Evolutionary conservation across 2,113 vertebrate species (phyloP), one percentile per base, ranked within the genome.

Genomic region (Xiphias gladius): DNA sequence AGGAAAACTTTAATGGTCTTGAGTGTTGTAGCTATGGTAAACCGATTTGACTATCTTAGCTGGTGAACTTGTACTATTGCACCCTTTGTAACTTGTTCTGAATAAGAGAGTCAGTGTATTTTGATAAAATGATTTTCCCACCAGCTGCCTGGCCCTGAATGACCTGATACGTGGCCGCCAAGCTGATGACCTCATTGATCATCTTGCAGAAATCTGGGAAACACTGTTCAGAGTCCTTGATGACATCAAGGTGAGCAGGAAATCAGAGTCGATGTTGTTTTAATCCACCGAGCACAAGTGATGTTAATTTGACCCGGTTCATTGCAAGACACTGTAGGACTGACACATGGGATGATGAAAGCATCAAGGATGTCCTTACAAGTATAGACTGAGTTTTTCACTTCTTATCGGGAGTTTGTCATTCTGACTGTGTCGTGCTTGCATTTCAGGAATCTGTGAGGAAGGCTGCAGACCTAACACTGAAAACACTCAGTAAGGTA

Each of bases 401-500:
- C 7, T 16, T 11, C 32, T 22, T 5, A 4, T 57, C 37, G 2
- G 3, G 1, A 35, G 2, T 41, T 28, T 17, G 14, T 4, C 41
- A 70, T 68, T 64, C 61, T 80, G 20, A 54, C 11, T 50, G 1
- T 50, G 1, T 70, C 28, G 0, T 46, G 4, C 17, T 24, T 85
- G n/a, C 43, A 13, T 86, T 96, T 86, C 88, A 99, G 98, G 98
- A 99, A 73, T 99, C 98, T 52, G 98, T 99, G 41, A 94, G 98
- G 75, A 99, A 99, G 89, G 98, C 97, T 32, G 98, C 98, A 81
- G 98, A 99, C 85, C 88, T 98, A 35, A 94, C 97, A 26, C 92
- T 99, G 74, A 99, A 99, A 96, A 99, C 97, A 10, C 95, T 99
- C 88, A 98, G 98, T 89, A 99, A 99, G 97, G 98, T 98, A 94